Percentiles rank a stretch among this genome's conserved stretches.
phyloP scores from a whole-genome alignment of 1,140 invertebrate species.

The Sitobion miscanthi region DNA sequence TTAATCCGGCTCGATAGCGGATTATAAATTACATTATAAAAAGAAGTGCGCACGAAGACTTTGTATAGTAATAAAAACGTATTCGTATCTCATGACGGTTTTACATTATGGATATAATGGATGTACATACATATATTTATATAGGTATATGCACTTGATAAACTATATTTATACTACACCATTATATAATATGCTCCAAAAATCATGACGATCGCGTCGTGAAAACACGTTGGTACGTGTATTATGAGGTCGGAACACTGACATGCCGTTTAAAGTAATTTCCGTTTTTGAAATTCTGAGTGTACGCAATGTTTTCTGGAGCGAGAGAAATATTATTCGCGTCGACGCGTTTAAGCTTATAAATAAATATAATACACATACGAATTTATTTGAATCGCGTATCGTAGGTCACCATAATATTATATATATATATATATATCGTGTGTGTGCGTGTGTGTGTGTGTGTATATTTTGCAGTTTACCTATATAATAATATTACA shows the following conservation, averaged over 20 bases:
- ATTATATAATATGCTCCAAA: not conserved
- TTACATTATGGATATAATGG: not conserved
- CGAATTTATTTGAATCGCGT: not conserved
- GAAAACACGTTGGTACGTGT: not conserved
- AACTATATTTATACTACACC: not conserved
- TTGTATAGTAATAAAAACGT: not conserved
- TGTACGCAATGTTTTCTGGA: not conserved
- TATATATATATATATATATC: not conserved
- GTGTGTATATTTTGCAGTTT: not conserved
- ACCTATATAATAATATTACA: not conserved
- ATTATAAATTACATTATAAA: not conserved
- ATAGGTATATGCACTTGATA: not conserved
- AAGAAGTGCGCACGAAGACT: not conserved
- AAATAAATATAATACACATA: not conserved
- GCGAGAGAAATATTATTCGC: not conserved
- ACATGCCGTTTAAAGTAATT: conserved; percentile 8
- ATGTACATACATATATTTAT: conserved; percentile 1
- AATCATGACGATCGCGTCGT: not conserved
- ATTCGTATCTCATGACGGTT: not conserved
- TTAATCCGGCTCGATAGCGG: not conserved
- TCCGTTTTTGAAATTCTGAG: not conserved
- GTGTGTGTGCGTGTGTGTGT: too few species aligned
- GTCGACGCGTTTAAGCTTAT: not conserved
- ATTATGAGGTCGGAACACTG: not conserved
- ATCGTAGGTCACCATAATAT: not conserved